phyloP scores from a whole-genome alignment of 2,797 vertebrate species.

The Vireo griseus region DNA sequence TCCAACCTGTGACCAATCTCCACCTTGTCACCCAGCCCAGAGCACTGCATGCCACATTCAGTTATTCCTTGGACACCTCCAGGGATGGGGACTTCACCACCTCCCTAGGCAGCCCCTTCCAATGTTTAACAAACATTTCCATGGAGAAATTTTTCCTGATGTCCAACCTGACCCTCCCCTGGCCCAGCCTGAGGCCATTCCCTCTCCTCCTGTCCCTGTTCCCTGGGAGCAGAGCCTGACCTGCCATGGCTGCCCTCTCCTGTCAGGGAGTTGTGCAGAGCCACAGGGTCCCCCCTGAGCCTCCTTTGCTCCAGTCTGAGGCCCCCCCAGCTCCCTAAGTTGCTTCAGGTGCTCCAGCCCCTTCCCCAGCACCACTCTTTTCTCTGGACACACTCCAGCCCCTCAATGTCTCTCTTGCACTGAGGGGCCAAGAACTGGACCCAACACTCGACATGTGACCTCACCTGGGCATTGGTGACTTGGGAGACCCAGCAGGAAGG shows the following conservation, averaged over 20 bases:
- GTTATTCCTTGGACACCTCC: not conserved
- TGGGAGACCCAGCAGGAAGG: not conserved
- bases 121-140: not conserved
- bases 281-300: not conserved
- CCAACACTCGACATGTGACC: not conserved
- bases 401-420: not conserved
- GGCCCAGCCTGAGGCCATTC: rapidly evolving
- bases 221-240: not conserved
- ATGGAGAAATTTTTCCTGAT: not conserved
- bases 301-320: not conserved
- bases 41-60: not conserved
- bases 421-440: not conserved
- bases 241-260: rapidly evolving
- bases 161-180: rapidly evolving
- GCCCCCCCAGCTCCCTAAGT: not conserved
- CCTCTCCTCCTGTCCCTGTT: not conserved
- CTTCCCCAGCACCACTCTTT: not conserved
- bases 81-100: not conserved
- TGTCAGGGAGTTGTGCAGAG: not conserved
- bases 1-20: not conserved
- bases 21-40: not conserved
- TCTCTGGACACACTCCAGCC: not conserved
- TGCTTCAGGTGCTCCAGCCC: not conserved
- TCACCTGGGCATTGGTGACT: not conserved
- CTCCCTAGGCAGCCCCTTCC: not conserved